These are phyloP conservation scores for Eustalomyia histrio DNA, from an alignment of 2,888 invertebrate species.

Conservation along the genomic window DNA sequence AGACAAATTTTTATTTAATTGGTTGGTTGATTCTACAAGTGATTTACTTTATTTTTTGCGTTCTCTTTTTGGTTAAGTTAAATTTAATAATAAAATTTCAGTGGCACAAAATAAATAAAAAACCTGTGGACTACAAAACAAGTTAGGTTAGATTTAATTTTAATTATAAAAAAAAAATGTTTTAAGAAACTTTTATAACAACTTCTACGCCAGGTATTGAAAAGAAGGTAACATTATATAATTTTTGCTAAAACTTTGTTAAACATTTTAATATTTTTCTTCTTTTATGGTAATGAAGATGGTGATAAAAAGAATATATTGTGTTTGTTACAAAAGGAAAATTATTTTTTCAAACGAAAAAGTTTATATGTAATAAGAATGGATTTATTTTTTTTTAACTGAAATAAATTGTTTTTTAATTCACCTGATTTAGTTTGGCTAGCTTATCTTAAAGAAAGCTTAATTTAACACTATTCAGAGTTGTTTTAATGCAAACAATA, in stretches of 20 bases:
- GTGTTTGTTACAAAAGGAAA: neutral
- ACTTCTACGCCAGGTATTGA: neutral
- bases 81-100: constrained; percentile 1
- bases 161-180: neutral
- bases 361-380: neutral
- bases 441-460: no score
- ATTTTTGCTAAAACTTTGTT: neutral
- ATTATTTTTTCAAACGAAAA: neutral
- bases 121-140: neutral
- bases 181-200: neutral
- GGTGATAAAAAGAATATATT: neutral
- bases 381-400: neutral
- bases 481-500: no score
- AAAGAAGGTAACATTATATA: neutral
- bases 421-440: neutral
- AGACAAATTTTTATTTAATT: constrained; percentile 2
- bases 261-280: constrained; percentile 6
- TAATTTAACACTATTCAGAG: no score
- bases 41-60: neutral
- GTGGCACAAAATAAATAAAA: neutral
- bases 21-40: neutral
- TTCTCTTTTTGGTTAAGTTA: neutral
- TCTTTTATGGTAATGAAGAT: neutral
- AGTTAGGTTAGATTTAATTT: neutral
- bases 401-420: neutral